Evolutionary conservation across 53 echinoderm and acorn worm species (phyloP).

Genomic region (Paracentrotus lividus): DNA sequence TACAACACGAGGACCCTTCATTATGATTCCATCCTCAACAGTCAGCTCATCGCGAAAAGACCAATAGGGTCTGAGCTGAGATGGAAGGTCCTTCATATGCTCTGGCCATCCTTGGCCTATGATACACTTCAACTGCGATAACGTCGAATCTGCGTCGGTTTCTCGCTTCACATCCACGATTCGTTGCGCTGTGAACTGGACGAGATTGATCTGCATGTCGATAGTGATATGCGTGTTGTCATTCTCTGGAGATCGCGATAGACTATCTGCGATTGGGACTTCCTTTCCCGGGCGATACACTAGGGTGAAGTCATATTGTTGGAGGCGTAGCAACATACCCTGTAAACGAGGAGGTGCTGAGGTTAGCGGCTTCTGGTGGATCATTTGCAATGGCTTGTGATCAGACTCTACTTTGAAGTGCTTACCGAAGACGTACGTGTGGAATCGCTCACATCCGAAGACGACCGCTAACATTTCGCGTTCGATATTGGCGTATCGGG

Average conservation of each 20-base stretch:
- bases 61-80: slow-evolving; percentile 73
- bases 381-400: slow-evolving; percentile 85
- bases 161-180: slow-evolving; percentile 63
- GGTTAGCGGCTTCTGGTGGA: slow-evolving; percentile 79
- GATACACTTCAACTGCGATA: background rate
- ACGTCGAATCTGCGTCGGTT: slow-evolving; percentile 18
- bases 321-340: slow-evolving; percentile 76
- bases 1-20: slow-evolving; percentile 74
- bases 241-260: slow-evolving; percentile 74
- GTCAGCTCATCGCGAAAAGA: slow-evolving; percentile 71
- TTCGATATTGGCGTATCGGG: slow-evolving; percentile 72
- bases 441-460: slow-evolving; percentile 64
- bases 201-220: slow-evolving; percentile 1
- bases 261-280: slow-evolving; percentile 73
- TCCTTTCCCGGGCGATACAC: slow-evolving; percentile 72
- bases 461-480: slow-evolving; percentile 69
- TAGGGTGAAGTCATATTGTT: slow-evolving; percentile 71
- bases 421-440: slow-evolving; percentile 60
- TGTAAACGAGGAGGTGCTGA: slow-evolving; percentile 77
- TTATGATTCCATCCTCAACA: slow-evolving; percentile 64
- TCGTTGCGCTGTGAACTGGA: slow-evolving; percentile 53
- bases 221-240: slow-evolving; percentile 51
- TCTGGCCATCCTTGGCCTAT: slow-evolving; percentile 62
- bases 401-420: slow-evolving; percentile 81
- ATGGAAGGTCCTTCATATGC: slow-evolving; percentile 61